Base-by-base conservation (phyloP, 2,113 vertebrate genomes). In the Puma concolor region DNA sequence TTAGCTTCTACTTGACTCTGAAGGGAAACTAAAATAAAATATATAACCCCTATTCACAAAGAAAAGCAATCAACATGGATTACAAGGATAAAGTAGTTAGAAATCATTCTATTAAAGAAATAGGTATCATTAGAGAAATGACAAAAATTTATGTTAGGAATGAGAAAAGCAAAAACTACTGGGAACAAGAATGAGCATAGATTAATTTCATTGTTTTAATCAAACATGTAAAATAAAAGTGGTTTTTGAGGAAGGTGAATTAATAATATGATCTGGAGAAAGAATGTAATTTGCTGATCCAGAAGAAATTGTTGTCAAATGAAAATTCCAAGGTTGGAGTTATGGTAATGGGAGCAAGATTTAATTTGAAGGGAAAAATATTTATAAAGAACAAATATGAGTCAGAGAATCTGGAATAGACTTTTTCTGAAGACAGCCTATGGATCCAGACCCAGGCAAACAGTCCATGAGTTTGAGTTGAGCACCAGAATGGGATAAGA, bases 121-220 rank as follows among this genome's bases (percentile, higher is more conserved):
- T 27, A 80, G 14, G 23, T 14, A 72, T 87, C 15, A 38, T 89
- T 83, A 87, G 29, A 81, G 48, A 87, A 96, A 90, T 81, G 7
- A 41, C 63, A 2, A 44, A 48, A 63, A 50, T 33, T 91, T 67
- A 85, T 23, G 50, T 82, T 64, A 83, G 19, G 19, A 94, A 95
- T 8, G 33, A 57, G 9, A 54, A 91, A 79, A 44, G 25, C 67
- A 74, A 94, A 88, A 93, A 36, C 21, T 82, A 57, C 10, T 67
- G 25, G 29, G 25, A 88, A 83, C 1, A 74, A 66, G 41, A 81
- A 82, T 50, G 19, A 74, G 25, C 21, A 83, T 21, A 66, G 7
- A 84, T 84, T 83, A 63, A 74, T 91, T 93, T 71, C 36, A 66
- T 92, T 94, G 25, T 79, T 92, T 79, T 86, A 93, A 74, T 91